Evolutionary conservation across 2,113 vertebrate genomes (phyloP).

Genomic region (Rhinolophus ferrumequinum): DNA sequence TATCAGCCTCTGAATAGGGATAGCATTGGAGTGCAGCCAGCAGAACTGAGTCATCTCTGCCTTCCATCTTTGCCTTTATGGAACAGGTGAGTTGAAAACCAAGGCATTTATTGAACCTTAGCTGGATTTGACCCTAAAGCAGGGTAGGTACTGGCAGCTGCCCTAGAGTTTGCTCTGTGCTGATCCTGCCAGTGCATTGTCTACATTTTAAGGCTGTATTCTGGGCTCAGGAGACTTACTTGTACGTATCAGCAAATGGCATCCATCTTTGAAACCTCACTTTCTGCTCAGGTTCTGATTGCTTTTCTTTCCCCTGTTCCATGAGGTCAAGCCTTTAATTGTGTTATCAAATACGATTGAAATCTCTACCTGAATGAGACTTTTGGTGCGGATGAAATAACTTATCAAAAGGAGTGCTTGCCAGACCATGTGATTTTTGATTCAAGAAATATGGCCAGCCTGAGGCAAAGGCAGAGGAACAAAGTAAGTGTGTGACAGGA

Average conservation of each 20-base stretch:
- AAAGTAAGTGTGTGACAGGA: neutral
- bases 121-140: neutral
- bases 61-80: neutral
- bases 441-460: neutral
- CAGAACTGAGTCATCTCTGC: neutral
- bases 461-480: neutral
- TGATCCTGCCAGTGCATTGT: too few species aligned
- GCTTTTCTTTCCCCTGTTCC: slow-evolving; percentile 24
- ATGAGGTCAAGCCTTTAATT: neutral
- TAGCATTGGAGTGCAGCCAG: slow-evolving; percentile 12
- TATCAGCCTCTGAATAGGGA: slow-evolving; percentile 56
- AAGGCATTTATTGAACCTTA: neutral
- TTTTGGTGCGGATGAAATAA: neutral
- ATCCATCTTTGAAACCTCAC: neutral
- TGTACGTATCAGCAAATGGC: neutral
- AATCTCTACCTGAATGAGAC: neutral
- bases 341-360: neutral
- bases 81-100: slow-evolving; percentile 33
- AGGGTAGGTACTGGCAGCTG: neutral
- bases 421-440: neutral
- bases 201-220: neutral
- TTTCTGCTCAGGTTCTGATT: neutral
- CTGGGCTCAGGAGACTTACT: neutral
- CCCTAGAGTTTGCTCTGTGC: neutral
- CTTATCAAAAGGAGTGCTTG: neutral